Base-by-base conservation (phyloP, 2,888 invertebrate genomes). In the Drosophila neonasuta region DNA sequence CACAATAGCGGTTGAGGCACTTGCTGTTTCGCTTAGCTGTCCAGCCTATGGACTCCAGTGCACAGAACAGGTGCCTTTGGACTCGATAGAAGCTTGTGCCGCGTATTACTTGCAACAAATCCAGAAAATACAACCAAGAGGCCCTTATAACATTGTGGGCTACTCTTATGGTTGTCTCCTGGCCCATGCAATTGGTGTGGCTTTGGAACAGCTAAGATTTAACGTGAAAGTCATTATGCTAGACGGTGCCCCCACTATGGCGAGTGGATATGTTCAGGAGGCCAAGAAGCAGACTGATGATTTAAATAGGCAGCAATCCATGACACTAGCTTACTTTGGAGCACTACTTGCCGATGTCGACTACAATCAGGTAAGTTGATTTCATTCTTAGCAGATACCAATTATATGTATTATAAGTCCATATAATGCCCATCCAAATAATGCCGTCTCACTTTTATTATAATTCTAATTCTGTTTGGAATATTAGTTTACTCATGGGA, bases 161-260 rank as follows among this genome's bases (percentile, higher is more conserved):
- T 99, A 99, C 92, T 99, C 99, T 0, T 99, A 96, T 91, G 99
- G 99, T 68, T 97, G 97, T 32, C 94, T 96, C 74, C 95, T 99
- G 32, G 98, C 97, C 8, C 97, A 97, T 90, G 99, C 99, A 92
- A 98, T 99, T 94, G 97, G 96, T 32, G 92, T 96, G 44, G 96
- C 96, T 89, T 91, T 99, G 64, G 96, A 97, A 88, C 91, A 92
- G 73, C 91, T 91, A 10, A 89, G 89, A 2, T 89, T 90, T 67
- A 65, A 65, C 9, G 88, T 88, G 0, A 86, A 88, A 46, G 80
- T 91, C 24, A 93, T 96, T 76, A 93, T 99, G 79, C 92, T 99
- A 77, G 99, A 99, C 91, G 99, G 99, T 34, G 96, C 97, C 29
- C 97, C 96, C 1, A 93, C 94, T 29, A 97, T 95, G 91, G 94